Conservation (phyloP, 2,888 invertebrate genomes). For the Caradrina clavipalpis region DNA sequence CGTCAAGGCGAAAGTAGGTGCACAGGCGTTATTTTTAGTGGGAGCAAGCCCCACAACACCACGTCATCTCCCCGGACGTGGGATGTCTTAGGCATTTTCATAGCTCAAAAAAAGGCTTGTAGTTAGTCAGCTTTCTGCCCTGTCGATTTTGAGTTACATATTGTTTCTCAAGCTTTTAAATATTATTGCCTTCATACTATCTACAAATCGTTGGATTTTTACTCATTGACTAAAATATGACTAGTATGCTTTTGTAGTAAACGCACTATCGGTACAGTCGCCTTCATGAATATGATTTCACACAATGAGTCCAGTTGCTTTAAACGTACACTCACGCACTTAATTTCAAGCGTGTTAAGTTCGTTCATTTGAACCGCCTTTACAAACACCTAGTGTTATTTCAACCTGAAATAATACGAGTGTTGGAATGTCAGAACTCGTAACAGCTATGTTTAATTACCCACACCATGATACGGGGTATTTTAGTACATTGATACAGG, state of each 20-base stretch:
- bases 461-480: neutral
- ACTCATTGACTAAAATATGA: too few species aligned
- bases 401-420: conserved; percentile 38
- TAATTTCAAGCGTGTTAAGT: conserved; percentile 26
- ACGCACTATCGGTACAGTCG: neutral
- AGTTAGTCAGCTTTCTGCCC: too few species aligned
- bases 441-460: conserved; percentile 31
- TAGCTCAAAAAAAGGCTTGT: too few species aligned
- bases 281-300: neutral
- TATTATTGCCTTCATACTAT: too few species aligned
- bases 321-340: conserved; percentile 8
- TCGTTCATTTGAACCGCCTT: conserved; percentile 39
- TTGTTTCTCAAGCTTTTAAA: too few species aligned
- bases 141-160: too few species aligned
- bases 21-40: too few species aligned
- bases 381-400: conserved; percentile 48
- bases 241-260: neutral
- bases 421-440: conserved; percentile 32
- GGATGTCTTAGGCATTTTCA: too few species aligned
- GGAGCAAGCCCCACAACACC: too few species aligned
- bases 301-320: neutral
- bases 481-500: neutral
- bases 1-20: too few species aligned
- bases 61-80: too few species aligned
- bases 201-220: too few species aligned